Conservation (phyloP, 1,140 invertebrate genomes). For the Leptinotarsa texana region DNA sequence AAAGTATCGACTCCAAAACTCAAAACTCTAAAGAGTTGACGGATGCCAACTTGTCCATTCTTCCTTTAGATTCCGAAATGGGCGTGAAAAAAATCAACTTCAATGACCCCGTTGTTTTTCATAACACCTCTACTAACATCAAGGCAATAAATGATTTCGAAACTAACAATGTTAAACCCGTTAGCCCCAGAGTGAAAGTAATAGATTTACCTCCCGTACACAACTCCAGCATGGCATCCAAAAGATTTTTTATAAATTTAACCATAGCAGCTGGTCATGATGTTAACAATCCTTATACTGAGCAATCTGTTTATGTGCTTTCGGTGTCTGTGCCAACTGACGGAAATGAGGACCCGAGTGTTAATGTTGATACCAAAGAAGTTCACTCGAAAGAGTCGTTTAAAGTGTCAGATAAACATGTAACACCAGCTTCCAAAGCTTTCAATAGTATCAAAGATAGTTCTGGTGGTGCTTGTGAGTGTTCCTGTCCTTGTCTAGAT, state of each 20-base stretch:
- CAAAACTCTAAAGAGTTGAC: slow-evolving; percentile 48
- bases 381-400: slow-evolving; percentile 8
- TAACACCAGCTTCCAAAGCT: background rate
- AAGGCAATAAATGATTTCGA: slow-evolving; percentile 31
- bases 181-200: slow-evolving; percentile 41
- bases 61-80: slow-evolving; percentile 16
- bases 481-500: slow-evolving; percentile 66
- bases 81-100: slow-evolving; percentile 34
- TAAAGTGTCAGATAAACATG: slow-evolving; percentile 19
- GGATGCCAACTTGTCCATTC: slow-evolving; percentile 37
- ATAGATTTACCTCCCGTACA: slow-evolving; percentile 45
- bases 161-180: slow-evolving; percentile 27
- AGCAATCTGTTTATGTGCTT: slow-evolving; percentile 71
- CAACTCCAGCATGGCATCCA: slow-evolving; percentile 47
- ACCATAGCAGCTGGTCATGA: slow-evolving; percentile 71
- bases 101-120: slow-evolving; percentile 33
- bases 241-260: slow-evolving; percentile 73
- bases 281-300: slow-evolving; percentile 50
- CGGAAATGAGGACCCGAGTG: slow-evolving; percentile 61
- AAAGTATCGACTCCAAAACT: slow-evolving; percentile 46
- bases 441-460: slow-evolving; percentile 25
- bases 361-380: slow-evolving; percentile 54
- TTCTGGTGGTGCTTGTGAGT: slow-evolving; percentile 71
- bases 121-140: slow-evolving; percentile 31
- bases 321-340: slow-evolving; percentile 72